Percentiles rank a stretch among this genome's conserved stretches.
Conservation (phyloP, 2,113 vertebrate genomes). For the Actenoides hombroni region DNA sequence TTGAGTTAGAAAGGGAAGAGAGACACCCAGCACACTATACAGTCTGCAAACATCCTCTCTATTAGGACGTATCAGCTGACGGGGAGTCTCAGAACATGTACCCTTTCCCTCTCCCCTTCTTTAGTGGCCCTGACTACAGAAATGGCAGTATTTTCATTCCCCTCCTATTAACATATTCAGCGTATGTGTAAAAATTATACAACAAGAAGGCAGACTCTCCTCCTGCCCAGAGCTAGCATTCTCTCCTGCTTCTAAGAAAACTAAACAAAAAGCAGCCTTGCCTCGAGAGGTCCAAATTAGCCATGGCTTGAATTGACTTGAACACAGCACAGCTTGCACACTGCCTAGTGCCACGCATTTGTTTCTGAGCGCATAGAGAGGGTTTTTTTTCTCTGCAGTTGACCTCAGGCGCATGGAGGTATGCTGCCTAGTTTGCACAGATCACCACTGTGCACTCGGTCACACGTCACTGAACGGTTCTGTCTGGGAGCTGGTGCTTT, state of each 20-base stretch:
- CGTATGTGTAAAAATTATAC: background rate
- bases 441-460: background rate
- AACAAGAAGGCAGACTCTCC: background rate
- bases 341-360: background rate
- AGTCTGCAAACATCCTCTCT: background rate
- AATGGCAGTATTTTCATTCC: background rate
- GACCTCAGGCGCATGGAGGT: background rate
- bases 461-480: rapidly evolving
- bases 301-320: background rate
- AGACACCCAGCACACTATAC: background rate
- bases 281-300: background rate
- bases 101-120: background rate
- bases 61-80: background rate
- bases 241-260: background rate
- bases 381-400: background rate
- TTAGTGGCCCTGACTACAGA: background rate
- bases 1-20: background rate
- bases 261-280: background rate
- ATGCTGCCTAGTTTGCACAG: background rate
- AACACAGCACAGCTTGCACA: background rate
- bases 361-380: background rate
- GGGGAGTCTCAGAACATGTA: background rate
- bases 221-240: background rate
- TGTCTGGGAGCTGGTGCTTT: background rate
- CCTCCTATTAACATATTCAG: background rate